Evolutionary conservation across 2,888 invertebrate species (phyloP).

Genomic region (Orthosia gracilis): DNA sequence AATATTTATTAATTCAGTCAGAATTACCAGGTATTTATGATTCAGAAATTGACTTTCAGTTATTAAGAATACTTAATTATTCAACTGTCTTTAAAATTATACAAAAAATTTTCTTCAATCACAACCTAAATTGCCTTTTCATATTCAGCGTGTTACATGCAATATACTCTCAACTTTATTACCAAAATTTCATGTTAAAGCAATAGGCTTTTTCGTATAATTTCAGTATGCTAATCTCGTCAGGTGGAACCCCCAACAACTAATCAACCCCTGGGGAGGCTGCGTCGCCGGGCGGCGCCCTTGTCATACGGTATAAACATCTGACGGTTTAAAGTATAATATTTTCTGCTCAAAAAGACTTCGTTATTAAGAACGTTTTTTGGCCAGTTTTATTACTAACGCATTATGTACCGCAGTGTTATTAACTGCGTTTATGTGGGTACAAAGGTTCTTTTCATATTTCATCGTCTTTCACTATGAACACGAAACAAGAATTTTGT

Average conservation of each 20-base stretch:
- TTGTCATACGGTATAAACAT: slow-evolving; percentile 62
- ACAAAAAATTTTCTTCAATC: slow-evolving; percentile 13
- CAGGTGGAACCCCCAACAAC: slow-evolving; percentile 72
- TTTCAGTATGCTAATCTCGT: slow-evolving; percentile 82
- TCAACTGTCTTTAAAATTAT: background rate
- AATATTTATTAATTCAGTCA: background rate
- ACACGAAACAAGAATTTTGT: background rate
- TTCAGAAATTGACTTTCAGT: background rate
- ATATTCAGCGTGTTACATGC: slow-evolving; percentile 36
- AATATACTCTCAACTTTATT: slow-evolving; percentile 59
- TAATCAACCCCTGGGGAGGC: slow-evolving; percentile 65
- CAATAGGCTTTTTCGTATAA: slow-evolving; percentile 73
- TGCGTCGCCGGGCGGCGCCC: slow-evolving; percentile 50
- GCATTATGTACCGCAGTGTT: slow-evolving; percentile 5
- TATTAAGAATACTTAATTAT: background rate
- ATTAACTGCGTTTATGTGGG: slow-evolving; percentile 8
- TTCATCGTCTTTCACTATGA: background rate
- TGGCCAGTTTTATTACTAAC: slow-evolving; percentile 38
- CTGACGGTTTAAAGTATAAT: slow-evolving; percentile 47
- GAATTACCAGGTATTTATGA: slow-evolving; percentile 2
- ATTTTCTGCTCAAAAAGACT: slow-evolving; percentile 49
- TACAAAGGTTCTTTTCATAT: background rate
- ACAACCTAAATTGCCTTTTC: slow-evolving; percentile 30
- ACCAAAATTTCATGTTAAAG: slow-evolving; percentile 65
- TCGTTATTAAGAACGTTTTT: slow-evolving; percentile 38